Conservation (phyloP, 2,797 vertebrate species). For the Lithobates pipiens region DNA sequence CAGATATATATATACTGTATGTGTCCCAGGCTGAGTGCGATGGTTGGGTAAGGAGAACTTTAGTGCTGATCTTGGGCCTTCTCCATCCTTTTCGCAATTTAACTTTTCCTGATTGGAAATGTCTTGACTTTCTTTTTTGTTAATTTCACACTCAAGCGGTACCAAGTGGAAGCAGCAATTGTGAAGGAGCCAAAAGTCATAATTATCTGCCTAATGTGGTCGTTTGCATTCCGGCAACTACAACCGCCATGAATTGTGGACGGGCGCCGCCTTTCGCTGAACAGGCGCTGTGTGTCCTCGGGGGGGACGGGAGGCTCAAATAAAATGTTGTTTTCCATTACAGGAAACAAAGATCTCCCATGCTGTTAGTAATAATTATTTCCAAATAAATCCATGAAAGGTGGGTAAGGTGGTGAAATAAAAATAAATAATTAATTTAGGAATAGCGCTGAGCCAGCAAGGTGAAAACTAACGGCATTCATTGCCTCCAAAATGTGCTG, state of each 20-base stretch:
- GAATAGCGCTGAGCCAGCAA: not conserved
- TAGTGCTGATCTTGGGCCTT: too few species aligned
- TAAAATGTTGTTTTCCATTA: not conserved
- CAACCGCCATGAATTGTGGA: not conserved
- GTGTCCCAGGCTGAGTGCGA: too few species aligned
- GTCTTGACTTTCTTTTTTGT: too few species aligned
- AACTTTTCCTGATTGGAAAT: too few species aligned
- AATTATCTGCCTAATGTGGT: constrained; percentile 26
- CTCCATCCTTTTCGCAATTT: too few species aligned
- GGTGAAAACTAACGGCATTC: not conserved
- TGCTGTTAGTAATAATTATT: not conserved
- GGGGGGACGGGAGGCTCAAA: not conserved
- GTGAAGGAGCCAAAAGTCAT: not conserved
- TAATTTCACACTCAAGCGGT: too few species aligned
- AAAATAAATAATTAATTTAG: not conserved
- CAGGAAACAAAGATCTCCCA: not conserved
- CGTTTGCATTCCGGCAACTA: constrained; percentile 10
- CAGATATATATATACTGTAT: too few species aligned
- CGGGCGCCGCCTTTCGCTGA: not conserved
- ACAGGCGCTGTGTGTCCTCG: constrained; percentile 4
- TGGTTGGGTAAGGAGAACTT: too few species aligned
- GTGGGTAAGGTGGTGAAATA: not conserved
- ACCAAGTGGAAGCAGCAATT: too few species aligned
- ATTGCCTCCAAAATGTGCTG: too few species aligned
- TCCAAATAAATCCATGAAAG: too few species aligned